Evolutionary conservation across 2,888 invertebrate genomes (phyloP), one percentile per base, ranked within the genome.

Genomic region (Palloptera scutellata): DNA sequence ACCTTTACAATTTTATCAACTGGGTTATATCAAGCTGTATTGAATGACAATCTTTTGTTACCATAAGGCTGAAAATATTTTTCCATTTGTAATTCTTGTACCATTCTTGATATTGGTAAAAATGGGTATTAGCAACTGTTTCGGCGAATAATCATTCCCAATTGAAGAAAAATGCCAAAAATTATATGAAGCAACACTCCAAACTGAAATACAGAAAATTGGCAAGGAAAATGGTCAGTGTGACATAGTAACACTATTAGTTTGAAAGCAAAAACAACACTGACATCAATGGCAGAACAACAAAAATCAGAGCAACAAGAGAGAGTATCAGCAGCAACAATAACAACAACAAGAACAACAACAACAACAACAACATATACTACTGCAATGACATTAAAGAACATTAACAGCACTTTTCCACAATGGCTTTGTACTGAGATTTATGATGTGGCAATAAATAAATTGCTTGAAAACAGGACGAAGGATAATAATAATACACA

Each of bases 381-480:
- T 20, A 20, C 48, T 51, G 9, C 48, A 61, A n/a, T 40, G 51
- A 42, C 61, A 66, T 66, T 66, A 66, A 51, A 30, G 17, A 63
- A 67, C 67, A 67, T 67, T 67, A 62, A 67, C 64, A 61, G 63
- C 61, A 48, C 64, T 65, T 66, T 63, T 55, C 63, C 66, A 69
- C 51, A 63, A 54, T 55, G 58, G 63, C 69, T 63, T 80, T 78
- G 71, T 73, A 77, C 75, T 71, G 77, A 79, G 79, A 79, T 79
- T 79, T 79, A 79, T 79, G 76, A 77, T 80, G 77, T 79, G 79
- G 79, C 79, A 79, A 80, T 79, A 80, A 79, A 80, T 80, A 79
- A 79, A 79, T 77, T 77, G 77, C 78, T 75, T 73, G 74, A 70
- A 75, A 74, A 73, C 75, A 69, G 61, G 61, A 48, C 61, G 41